Base-by-base conservation (phyloP, 2,113 vertebrate genomes). In the Phyllostomus hastatus region DNA sequence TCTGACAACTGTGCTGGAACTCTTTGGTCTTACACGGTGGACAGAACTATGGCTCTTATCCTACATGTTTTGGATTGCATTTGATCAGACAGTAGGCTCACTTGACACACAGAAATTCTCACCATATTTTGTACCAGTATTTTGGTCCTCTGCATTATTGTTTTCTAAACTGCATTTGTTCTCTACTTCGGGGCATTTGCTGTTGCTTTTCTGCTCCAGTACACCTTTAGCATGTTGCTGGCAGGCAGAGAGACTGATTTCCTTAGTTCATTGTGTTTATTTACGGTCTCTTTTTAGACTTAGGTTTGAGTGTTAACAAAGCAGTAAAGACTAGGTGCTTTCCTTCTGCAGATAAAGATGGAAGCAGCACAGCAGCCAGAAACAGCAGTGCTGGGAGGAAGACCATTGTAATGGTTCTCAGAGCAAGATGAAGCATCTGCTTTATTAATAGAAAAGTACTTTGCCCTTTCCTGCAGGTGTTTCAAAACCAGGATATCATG, bases 161-260 rank as follows among this genome's bases (percentile, higher is more conserved):
- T 98, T 97, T 15, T 48, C 1, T 33, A 95, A 82, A 38, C 19
- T 75, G 67, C 97, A 98, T 38, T 80, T 72, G 26, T 91, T 38
- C 95, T 97, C 98, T 97, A 97, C 31, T 41, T 80, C 57, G 97
- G 95, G 22, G 98, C 96, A 87, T 96, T 97, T 17, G 6, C 0
- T 35, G 83, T 17, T 54, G 91, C 84, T 4, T 95, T 84, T 81
- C 2, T 19, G 90, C 14, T 92, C 97, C 97, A 98, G 94, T 97
- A 57, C 94, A 91, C 91, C 66, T 98, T 98, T 67, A 98, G n/a
- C 97, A 98, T 98, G 96, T 98, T 98, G 54, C 94, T 98, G 2
- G 97, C 98, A 81, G 97, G 12, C 7, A 98, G 98, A 15, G 81
- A 50, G 43, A 98, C 98, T 22, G 16, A 19, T 91, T 90, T 97